These are phyloP conservation scores for Stenodema calcarata DNA, from an alignment of 2,888 invertebrate genomes.

Conservation along the genomic window DNA sequence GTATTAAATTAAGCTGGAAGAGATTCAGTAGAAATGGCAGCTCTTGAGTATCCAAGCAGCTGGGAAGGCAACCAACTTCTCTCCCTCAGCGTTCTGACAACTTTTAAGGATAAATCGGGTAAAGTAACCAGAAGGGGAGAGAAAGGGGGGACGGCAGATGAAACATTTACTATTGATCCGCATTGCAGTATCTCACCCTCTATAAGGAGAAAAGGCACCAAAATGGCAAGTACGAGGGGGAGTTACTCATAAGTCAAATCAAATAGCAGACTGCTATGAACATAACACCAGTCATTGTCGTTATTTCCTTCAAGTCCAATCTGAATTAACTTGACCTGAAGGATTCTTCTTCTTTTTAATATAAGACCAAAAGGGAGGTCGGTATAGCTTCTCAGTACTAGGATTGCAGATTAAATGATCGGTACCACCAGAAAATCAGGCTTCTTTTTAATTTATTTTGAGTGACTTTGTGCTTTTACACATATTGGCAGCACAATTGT, in stretches of 20 bases:
- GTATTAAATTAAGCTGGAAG: not conserved
- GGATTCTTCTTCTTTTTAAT: too few relatives aligned
- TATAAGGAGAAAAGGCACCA: not conserved
- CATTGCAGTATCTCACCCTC: conserved; percentile 28
- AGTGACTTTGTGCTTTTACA: too few relatives aligned
- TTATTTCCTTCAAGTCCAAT: not conserved
- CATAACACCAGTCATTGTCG: not conserved
- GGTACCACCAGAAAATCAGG: too few relatives aligned
- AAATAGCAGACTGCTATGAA: not conserved
- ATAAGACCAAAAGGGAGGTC: too few relatives aligned
- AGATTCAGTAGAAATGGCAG: not conserved
- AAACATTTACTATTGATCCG: conserved; percentile 41
- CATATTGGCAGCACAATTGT: too few relatives aligned
- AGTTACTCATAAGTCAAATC: not conserved
- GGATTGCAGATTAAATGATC: too few relatives aligned
- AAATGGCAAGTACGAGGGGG: conserved; percentile 1
- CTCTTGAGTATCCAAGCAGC: not conserved
- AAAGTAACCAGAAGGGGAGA: conserved; percentile 3
- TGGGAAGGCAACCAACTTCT: not conserved
- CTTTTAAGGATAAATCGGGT: conserved; percentile 37
- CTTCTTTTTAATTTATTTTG: too few relatives aligned
- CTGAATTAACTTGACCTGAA: too few relatives aligned
- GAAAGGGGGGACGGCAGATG: conserved; percentile 12
- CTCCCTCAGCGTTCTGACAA: not conserved
- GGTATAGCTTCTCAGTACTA: too few relatives aligned